A percentile compares a stretch with the other conserved stretches of the same genome.
Conservation (phyloP, 2,888 invertebrate species). For the Acrobasis suavella region DNA sequence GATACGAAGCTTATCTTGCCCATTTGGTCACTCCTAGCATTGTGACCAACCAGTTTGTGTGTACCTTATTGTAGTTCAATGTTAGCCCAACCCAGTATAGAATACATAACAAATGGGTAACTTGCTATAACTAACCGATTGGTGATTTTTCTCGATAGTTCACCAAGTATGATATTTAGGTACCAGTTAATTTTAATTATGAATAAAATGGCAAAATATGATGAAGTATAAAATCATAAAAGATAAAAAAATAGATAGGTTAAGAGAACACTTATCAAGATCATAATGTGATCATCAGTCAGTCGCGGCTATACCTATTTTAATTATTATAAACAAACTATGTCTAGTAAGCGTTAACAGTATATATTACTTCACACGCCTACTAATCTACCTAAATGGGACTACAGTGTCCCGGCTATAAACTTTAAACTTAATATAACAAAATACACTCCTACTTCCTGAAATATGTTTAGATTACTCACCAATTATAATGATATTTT, state of each 20-base stretch:
- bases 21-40: slow-evolving; percentile 43
- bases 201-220: no score
- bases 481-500: not conserved
- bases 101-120: slow-evolving; percentile 8
- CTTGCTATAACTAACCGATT: not conserved
- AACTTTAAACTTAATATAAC: slow-evolving; percentile 1
- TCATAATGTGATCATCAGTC: no score
- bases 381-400: slow-evolving; percentile 9
- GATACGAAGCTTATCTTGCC: slow-evolving; percentile 37
- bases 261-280: no score
- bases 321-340: not conserved
- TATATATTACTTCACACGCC: slow-evolving; percentile 3
- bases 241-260: no score
- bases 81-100: slow-evolving; percentile 33
- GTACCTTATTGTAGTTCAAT: slow-evolving; percentile 37
- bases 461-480: slow-evolving; percentile 6
- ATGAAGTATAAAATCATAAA: no score
- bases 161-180: no score
- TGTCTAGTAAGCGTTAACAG: not conserved
- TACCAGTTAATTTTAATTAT: no score
- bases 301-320: no score
- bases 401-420: not conserved
- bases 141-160: not conserved
- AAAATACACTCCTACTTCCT: slow-evolving; percentile 10
- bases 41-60: slow-evolving; percentile 37